Evolutionary conservation across 2,113 vertebrate species (phyloP).

Genomic region (Nannospalax galili): DNA sequence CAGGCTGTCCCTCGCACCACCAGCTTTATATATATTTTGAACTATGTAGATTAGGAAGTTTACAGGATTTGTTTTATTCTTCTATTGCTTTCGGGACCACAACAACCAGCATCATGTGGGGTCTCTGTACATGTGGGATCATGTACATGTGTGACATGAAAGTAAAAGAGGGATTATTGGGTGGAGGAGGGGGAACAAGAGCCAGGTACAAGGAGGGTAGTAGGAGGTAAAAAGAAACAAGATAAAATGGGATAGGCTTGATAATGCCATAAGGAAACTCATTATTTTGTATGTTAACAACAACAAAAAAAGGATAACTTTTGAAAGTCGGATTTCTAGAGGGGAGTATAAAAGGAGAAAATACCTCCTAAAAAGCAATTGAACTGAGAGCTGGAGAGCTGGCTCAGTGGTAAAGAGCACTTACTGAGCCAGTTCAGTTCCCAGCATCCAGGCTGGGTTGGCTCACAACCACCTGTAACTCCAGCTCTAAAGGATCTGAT

Average conservation of each 20-base stretch:
- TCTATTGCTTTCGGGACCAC: not conserved
- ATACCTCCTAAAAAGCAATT: not conserved
- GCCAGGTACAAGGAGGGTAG: too few species aligned
- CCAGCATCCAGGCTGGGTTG: not conserved
- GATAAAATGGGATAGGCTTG: too few species aligned
- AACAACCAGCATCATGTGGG: not conserved
- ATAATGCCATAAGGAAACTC: not conserved
- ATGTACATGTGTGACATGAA: too few species aligned
- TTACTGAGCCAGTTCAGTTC: not conserved
- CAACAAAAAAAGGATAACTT: not conserved
- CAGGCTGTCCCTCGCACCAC: not conserved
- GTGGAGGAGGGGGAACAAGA: not conserved
- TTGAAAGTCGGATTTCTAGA: not conserved
- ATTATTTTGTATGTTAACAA: not conserved
- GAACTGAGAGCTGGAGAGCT: not conserved
- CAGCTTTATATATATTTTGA: not conserved
- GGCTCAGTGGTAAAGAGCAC: not conserved
- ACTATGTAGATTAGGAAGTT: not conserved
- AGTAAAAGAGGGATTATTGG: not conserved
- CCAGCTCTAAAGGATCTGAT: not conserved
- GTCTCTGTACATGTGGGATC: not conserved
- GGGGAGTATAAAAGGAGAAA: not conserved
- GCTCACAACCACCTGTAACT: not conserved
- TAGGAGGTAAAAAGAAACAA: too few species aligned
- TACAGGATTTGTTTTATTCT: not conserved